phyloP scores from a whole-genome alignment of 2,888 invertebrate species.

The Actias luna region DNA sequence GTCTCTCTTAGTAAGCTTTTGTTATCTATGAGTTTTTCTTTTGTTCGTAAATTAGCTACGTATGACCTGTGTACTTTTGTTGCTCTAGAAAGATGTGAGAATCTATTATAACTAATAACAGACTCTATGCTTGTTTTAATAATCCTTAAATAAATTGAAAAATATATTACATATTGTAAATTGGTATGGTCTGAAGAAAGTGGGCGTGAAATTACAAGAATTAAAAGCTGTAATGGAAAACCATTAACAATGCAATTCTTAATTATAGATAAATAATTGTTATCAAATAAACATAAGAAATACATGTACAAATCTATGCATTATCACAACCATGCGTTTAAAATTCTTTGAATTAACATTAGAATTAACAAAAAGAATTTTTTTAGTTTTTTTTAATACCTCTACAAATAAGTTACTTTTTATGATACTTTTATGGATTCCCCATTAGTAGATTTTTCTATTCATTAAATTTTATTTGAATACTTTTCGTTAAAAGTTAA shows the following conservation, averaged over 20 bases:
- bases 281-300: neutral
- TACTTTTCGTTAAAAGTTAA: slow-evolving; percentile 41
- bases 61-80: neutral
- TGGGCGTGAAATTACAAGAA: neutral
- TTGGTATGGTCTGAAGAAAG: neutral
- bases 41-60: slow-evolving; percentile 22
- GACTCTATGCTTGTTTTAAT: too few species aligned
- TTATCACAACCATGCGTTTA: neutral
- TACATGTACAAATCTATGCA: too few species aligned
- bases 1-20: slow-evolving; percentile 26
- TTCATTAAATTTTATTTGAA: slow-evolving; percentile 28
- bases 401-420: neutral
- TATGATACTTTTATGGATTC: neutral
- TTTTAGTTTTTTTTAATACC: neutral
- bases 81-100: neutral
- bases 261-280: too few species aligned
- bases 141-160: neutral
- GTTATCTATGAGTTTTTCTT: slow-evolving; percentile 21
- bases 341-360: neutral
- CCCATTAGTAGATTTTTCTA: neutral
- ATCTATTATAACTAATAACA: too few species aligned
- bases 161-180: too few species aligned
- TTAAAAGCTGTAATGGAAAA: too few species aligned
- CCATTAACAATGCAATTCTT: too few species aligned
- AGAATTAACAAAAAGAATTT: neutral